Percentiles rank a stretch among this genome's conserved stretches.
These are phyloP conservation scores for Rotaria macrura DNA, from an alignment of 2,888 invertebrate species.

Conservation along the genomic window DNA sequence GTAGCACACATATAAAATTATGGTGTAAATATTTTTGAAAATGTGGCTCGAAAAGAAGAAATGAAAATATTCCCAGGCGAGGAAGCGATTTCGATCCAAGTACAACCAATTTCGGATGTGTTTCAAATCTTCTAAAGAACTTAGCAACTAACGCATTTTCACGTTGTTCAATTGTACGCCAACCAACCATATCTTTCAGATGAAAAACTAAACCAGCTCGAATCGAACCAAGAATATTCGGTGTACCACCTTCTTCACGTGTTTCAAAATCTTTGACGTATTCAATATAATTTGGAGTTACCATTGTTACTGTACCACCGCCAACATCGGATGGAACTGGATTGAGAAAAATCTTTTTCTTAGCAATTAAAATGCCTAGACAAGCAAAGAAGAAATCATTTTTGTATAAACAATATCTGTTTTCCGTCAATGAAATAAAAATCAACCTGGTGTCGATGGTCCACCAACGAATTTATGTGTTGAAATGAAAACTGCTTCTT, in stretches of 20 bases:
- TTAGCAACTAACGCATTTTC: constrained; percentile 39
- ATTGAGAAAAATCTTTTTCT: constrained; percentile 39
- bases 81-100: constrained; percentile 57
- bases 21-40: constrained; percentile 64
- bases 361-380: constrained; percentile 39
- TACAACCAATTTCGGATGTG: constrained; percentile 44
- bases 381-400: neutral
- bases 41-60: constrained; percentile 69
- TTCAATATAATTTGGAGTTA: constrained; percentile 31
- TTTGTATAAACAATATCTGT: neutral
- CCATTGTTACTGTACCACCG: constrained; percentile 40
- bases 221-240: constrained; percentile 68
- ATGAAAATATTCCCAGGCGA: constrained; percentile 68
- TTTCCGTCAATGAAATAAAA: neutral
- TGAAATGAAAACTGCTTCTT: constrained; percentile 78
- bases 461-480: constrained; percentile 82
- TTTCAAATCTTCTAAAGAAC: constrained; percentile 36
- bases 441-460: constrained; percentile 65
- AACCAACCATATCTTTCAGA: constrained; percentile 68
- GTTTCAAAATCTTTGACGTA: constrained; percentile 39
- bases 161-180: constrained; percentile 60
- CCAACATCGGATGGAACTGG: constrained; percentile 37
- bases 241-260: constrained; percentile 63
- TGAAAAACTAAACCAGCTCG: constrained; percentile 74
- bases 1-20: constrained; percentile 71